Evolutionary conservation across 2,113 vertebrate genomes (phyloP).

Genomic region (Plecotus auritus): DNA sequence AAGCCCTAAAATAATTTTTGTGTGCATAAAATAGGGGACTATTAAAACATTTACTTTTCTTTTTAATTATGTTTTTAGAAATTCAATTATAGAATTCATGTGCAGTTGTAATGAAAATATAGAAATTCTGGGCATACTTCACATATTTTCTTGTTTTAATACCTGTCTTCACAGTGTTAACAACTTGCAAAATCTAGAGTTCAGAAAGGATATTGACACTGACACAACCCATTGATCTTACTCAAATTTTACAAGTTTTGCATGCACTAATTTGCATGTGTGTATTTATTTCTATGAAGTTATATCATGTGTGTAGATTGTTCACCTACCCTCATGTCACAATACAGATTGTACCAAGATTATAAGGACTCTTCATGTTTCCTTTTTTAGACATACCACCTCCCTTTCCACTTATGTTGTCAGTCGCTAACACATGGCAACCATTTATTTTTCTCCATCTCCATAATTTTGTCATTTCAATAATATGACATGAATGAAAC

Average conservation of each 20-base stretch:
- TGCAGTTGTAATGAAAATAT: background rate
- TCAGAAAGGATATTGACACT: background rate
- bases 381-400: background rate
- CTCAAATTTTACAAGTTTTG: background rate
- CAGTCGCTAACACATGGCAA: background rate
- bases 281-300: background rate
- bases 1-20: background rate
- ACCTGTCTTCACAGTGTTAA: background rate
- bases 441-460: background rate
- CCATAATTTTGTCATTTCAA: background rate
- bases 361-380: background rate
- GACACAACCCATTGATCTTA: background rate
- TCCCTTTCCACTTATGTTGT: background rate
- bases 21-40: background rate
- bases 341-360: background rate
- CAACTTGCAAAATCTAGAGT: background rate
- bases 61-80: background rate
- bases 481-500: background rate
- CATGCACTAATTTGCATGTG: background rate
- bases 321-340: background rate
- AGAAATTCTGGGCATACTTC: background rate
- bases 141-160: background rate
- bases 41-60: background rate
- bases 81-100: background rate
- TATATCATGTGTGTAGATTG: background rate